Evolutionary conservation across 2,113 vertebrate species (phyloP).

Genomic region (Seriola aureovittata): DNA sequence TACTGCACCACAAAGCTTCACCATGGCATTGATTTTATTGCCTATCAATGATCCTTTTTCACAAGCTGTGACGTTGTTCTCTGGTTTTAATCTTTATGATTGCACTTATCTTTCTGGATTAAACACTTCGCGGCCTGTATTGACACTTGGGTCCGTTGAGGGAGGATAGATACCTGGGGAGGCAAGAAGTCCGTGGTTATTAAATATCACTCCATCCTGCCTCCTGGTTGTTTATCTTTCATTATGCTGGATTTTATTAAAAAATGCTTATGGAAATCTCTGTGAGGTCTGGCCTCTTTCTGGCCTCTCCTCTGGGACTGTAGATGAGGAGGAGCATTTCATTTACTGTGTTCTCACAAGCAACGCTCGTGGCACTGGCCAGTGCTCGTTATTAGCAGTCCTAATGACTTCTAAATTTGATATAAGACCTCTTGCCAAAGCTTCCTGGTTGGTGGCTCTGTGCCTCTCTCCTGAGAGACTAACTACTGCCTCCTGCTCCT

Average conservation of each 20-base stretch:
- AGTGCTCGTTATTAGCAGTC: slow-evolving; percentile 79
- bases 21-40: slow-evolving; percentile 32
- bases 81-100: slow-evolving; percentile 59
- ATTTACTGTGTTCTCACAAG: slow-evolving; percentile 66
- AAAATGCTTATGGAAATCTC: slow-evolving; percentile 73
- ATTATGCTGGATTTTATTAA: slow-evolving; percentile 74
- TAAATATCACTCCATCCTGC: slow-evolving; percentile 67
- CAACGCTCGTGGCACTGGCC: slow-evolving; percentile 57
- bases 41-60: slow-evolving; percentile 33
- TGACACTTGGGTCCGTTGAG: slow-evolving; percentile 51
- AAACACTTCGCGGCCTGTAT: slow-evolving; percentile 64
- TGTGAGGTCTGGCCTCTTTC: slow-evolving; percentile 55
- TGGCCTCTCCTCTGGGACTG: slow-evolving; percentile 63
- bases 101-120: slow-evolving; percentile 57
- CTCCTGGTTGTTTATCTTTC: slow-evolving; percentile 76
- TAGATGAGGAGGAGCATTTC: slow-evolving; percentile 69
- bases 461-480: slow-evolving; percentile 69
- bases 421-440: slow-evolving; percentile 76
- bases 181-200: slow-evolving; percentile 54
- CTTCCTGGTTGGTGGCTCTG: slow-evolving; percentile 69
- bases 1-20: slow-evolving; percentile 20
- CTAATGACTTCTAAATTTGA: slow-evolving; percentile 85
- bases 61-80: slow-evolving; percentile 16
- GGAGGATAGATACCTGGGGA: slow-evolving; percentile 53
- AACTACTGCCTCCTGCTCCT: slow-evolving; percentile 74